Conservation (phyloP, 2,113 vertebrate genomes). For the Scytalopus superciliaris region DNA sequence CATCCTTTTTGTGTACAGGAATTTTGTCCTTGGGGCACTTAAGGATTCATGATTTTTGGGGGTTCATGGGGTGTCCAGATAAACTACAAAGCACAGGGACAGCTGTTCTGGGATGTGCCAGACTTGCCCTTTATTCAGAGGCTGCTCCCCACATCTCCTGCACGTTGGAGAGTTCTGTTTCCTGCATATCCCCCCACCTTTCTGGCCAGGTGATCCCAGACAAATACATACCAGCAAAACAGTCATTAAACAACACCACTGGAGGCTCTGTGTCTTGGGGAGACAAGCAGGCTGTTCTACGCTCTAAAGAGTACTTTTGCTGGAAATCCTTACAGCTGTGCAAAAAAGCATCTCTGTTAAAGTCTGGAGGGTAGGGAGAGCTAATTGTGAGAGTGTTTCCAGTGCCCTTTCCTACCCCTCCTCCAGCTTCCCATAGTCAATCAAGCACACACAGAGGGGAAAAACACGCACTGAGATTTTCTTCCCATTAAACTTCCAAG, state of each 20-base stretch:
- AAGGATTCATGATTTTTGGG: background rate
- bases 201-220: background rate
- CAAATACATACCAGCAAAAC: background rate
- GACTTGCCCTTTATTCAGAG: background rate
- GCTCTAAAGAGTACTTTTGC: background rate
- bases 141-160: background rate
- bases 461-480: background rate
- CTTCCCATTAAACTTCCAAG: background rate
- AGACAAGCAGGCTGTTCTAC: background rate
- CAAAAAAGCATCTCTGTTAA: background rate
- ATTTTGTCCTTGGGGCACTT: background rate
- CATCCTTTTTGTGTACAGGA: background rate
- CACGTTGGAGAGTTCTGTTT: background rate
- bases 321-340: background rate
- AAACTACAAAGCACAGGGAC: background rate
- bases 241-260: accelerated
- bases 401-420: background rate
- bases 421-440: background rate
- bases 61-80: background rate
- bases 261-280: background rate
- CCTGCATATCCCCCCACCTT: background rate
- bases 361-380: background rate
- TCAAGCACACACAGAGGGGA: background rate
- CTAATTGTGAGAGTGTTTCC: background rate
- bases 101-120: background rate